Evolutionary conservation across 2,888 invertebrate genomes (phyloP).

Genomic region (Orthonychiurus folsomi): DNA sequence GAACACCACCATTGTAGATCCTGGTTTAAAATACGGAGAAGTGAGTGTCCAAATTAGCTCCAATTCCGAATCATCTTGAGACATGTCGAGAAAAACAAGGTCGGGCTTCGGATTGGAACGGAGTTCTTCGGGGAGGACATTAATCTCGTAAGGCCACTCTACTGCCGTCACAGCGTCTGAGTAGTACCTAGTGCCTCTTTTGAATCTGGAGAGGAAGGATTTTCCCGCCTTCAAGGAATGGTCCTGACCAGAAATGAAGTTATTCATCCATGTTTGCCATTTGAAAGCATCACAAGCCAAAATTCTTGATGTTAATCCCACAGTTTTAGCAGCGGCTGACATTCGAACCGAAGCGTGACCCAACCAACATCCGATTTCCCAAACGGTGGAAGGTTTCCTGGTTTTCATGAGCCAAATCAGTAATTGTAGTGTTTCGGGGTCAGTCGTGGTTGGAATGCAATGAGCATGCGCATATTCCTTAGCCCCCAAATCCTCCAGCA

Average conservation of each 20-base stretch:
- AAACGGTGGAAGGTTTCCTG: conserved; percentile 16
- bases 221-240: conserved; percentile 8
- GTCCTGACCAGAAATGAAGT: neutral
- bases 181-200: conserved; percentile 8
- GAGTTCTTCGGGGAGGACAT: conserved; percentile 18
- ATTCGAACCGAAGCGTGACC: conserved; percentile 21
- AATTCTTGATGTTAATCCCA: conserved; percentile 5
- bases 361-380: conserved; percentile 31
- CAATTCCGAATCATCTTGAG: conserved; percentile 24
- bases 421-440: conserved; percentile 24
- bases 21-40: conserved; percentile 15
- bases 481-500: conserved; percentile 7
- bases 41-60: conserved; percentile 24
- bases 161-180: conserved; percentile 16
- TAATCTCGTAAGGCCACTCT: conserved; percentile 23
- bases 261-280: conserved; percentile 27
- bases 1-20: conserved; percentile 22
- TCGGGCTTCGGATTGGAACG: conserved; percentile 17
- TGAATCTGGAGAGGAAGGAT: conserved; percentile 16
- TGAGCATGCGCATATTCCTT: conserved; percentile 9
- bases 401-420: conserved; percentile 20
- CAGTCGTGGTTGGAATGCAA: conserved; percentile 26
- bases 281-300: conserved; percentile 29
- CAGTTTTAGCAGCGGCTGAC: conserved; percentile 7
- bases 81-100: conserved; percentile 25